Evolutionary conservation across 2,113 vertebrate genomes (phyloP), one percentile per base, ranked within the genome.

Genomic region (Noturus placidus): DNA sequence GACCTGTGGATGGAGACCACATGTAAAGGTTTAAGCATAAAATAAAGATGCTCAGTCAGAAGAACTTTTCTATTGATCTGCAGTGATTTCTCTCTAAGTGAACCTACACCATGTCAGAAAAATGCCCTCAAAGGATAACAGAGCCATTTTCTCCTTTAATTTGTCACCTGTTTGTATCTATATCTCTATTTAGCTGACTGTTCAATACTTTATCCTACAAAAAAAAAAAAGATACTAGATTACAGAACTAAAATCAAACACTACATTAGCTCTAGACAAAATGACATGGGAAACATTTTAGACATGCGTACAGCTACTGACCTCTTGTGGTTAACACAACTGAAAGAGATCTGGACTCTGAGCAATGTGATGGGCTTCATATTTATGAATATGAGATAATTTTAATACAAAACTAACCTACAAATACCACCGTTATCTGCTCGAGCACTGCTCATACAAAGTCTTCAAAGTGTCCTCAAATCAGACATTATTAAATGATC

Each of bases 301-400:
- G 27, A 67, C 5, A 86, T 27, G 30, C 22, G n/a, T 20, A 57
- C 33, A 85, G 54, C 35, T 86, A 78, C 72, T 78, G 57, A 74
- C 84, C 54, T 86, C 56, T 86, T 30, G 69, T 77, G 84, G 70
- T 85, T 13, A 56, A 42, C 33, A 46, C 13, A 67, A 30, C 57
- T 30, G n/a, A 30, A 15, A 67, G 5, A 30, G 63, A 27, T 65
- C 27, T n/a, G 61, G 61, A 65, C 61, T n/a, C 15, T 9, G 22
- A 63, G 61, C 22, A 27, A 63, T 27, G 7, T 19, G 2, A 27
- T 63, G 22, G 25, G 22, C 25, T 63, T 63, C 8, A 9, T 63
- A 63, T 25, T 63, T 63, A 10, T 10, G 25, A 63, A 63, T 67
- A 67, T 67, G 25, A 13, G 63, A 65, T 63, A 63, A 10, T 65